A percentile compares a stretch with the other conserved stretches of the same genome.
Evolutionary conservation across 2,888 invertebrate genomes (phyloP).

Genomic region (Disparrhopalites patrizii): DNA sequence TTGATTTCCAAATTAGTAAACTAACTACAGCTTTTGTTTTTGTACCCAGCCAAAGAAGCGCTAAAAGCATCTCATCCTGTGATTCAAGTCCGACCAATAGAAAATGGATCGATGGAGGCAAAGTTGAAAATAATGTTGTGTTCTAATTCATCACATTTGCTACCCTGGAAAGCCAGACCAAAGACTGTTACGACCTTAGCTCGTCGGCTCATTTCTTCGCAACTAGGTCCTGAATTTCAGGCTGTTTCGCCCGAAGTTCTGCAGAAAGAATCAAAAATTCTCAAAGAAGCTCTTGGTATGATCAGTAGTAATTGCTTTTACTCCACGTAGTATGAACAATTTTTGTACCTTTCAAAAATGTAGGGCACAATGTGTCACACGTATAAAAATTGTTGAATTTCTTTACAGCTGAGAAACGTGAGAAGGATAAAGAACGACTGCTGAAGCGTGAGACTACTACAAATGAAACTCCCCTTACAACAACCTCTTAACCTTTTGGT

Average conservation of each 20-base stretch:
- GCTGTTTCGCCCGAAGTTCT: slow-evolving; percentile 8
- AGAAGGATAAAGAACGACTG: slow-evolving; percentile 10
- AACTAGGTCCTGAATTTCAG: slow-evolving; percentile 21
- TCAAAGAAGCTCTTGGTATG: slow-evolving; percentile 25
- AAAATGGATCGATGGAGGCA: slow-evolving; percentile 18
- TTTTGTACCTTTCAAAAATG: no score
- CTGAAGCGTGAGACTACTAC: neutral
- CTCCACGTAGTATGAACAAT: neutral
- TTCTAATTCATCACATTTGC: slow-evolving; percentile 11
- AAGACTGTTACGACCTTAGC: slow-evolving; percentile 26
- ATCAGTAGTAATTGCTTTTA: neutral
- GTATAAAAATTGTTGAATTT: slow-evolving; percentile 1
- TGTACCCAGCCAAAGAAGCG: slow-evolving; percentile 17
- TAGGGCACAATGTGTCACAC: no score
- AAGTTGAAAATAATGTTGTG: slow-evolving; percentile 15
- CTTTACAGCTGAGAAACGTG: slow-evolving; percentile 3
- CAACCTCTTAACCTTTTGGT: neutral
- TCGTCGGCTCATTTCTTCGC: slow-evolving; percentile 18
- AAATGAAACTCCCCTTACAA: neutral
- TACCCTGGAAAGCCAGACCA: slow-evolving; percentile 26
- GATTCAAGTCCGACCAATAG: slow-evolving; percentile 18
- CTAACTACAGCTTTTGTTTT: neutral
- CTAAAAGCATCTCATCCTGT: slow-evolving; percentile 20
- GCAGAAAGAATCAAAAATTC: slow-evolving; percentile 18
- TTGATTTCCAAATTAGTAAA: no score